A percentile compares a stretch with the other conserved stretches of the same genome.
phyloP scores from a whole-genome alignment of 1,140 invertebrate genomes.

The Aphis gossypii region DNA sequence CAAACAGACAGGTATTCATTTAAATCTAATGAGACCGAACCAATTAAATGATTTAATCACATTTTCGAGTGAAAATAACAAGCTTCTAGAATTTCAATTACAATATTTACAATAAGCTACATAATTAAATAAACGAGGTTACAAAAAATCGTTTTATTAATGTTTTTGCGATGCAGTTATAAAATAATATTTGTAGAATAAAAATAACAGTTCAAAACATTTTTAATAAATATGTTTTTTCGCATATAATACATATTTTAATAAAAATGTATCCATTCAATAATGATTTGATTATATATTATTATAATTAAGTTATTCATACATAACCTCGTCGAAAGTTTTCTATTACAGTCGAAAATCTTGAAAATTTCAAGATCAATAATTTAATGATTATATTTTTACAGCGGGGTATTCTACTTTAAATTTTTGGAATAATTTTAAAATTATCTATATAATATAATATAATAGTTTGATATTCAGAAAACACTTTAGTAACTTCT shows the following conservation, averaged over 20 bases:
- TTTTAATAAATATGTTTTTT: background rate
- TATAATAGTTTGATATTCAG: too few relatives aligned
- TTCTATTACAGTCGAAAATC: background rate
- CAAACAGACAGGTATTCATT: background rate
- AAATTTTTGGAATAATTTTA: too few relatives aligned
- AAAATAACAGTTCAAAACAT: background rate
- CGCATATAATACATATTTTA: background rate
- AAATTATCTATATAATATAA: too few relatives aligned
- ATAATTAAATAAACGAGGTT: background rate
- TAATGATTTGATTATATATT: background rate
- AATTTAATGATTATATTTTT: background rate
- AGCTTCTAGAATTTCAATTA: background rate
- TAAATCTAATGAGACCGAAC: background rate
- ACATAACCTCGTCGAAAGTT: background rate
- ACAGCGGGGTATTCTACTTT: too few relatives aligned
- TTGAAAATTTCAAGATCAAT: background rate
- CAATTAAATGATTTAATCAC: background rate
- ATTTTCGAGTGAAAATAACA: background rate
- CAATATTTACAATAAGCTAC: background rate
- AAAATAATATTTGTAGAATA: background rate
- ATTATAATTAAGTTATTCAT: background rate
- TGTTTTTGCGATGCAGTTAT: background rate
- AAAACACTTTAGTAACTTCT: too few relatives aligned
- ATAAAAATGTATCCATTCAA: background rate
- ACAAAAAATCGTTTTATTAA: background rate